Percentiles rank a stretch among this genome's conserved stretches.
phyloP scores from a whole-genome alignment of 2,888 invertebrate species.

The Glomeris marginata region DNA sequence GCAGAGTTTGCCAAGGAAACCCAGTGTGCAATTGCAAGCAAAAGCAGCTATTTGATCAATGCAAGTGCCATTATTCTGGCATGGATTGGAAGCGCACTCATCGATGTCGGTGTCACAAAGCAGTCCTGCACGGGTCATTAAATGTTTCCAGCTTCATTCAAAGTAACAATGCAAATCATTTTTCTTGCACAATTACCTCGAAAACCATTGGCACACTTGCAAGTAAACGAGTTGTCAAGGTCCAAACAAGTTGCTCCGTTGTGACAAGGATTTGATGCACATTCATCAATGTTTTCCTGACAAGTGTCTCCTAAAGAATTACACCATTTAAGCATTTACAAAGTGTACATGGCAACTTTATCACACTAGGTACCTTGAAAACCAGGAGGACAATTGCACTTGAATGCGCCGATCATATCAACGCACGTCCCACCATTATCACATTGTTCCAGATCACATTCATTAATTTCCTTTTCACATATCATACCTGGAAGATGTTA shows the following conservation, averaged over 20 bases:
- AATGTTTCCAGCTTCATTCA: neutral
- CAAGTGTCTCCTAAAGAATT: conserved; percentile 28
- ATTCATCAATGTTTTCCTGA: conserved; percentile 32
- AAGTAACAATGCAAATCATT: neutral
- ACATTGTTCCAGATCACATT: conserved; percentile 44
- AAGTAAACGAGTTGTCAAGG: conserved; percentile 28
- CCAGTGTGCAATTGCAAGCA: conserved; percentile 23
- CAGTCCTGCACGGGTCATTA: conserved; percentile 26
- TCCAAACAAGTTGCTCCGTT: conserved; percentile 29
- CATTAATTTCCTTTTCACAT: conserved; percentile 37
- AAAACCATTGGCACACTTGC: conserved; percentile 41
- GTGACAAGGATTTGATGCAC: conserved; percentile 29
- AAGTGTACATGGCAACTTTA: conserved; percentile 21
- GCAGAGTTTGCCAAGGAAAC: conserved; percentile 23
- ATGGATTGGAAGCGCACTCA: conserved; percentile 44
- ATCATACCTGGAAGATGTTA: too few relatives aligned
- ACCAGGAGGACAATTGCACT: conserved; percentile 24
- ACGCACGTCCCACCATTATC: conserved; percentile 33
- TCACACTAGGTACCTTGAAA: conserved; percentile 19
- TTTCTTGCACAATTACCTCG: conserved; percentile 28
- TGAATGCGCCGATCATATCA: conserved; percentile 20
- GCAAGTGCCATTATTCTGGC: conserved; percentile 36
- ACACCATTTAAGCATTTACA: conserved; percentile 5
- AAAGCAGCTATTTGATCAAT: conserved; percentile 20
- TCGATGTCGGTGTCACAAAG: conserved; percentile 36